Evolutionary conservation across 2,888 invertebrate species (phyloP).

Genomic region (Eristalis tenax): DNA sequence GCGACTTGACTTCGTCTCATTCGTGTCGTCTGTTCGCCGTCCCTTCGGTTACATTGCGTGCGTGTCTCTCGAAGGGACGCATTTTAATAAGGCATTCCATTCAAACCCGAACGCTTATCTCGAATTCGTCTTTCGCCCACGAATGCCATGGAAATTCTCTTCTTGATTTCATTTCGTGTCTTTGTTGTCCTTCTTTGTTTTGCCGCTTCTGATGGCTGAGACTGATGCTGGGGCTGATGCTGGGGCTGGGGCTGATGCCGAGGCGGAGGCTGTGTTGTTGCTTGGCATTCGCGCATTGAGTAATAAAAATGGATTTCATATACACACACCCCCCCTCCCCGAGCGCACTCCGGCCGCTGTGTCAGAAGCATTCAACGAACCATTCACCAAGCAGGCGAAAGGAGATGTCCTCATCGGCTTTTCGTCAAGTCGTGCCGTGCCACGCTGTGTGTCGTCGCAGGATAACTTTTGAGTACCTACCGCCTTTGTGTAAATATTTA

Average conservation of each 20-base stretch:
- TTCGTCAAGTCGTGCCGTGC: not conserved
- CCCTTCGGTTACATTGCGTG: too few relatives aligned
- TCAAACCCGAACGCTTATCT: not conserved
- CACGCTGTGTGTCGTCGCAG: not conserved
- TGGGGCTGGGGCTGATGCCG: too few relatives aligned
- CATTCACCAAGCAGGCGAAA: too few relatives aligned
- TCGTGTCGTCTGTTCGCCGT: too few relatives aligned
- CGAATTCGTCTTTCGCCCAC: not conserved
- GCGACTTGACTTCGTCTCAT: too few relatives aligned
- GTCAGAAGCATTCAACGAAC: not conserved
- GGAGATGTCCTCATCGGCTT: not conserved
- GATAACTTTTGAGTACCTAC: slow-evolving; percentile 37
- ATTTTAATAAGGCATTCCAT: too few relatives aligned
- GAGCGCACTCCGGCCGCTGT: not conserved
- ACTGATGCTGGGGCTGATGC: too few relatives aligned
- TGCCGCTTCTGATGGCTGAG: not conserved
- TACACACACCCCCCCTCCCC: not conserved
- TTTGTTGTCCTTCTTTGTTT: not conserved
- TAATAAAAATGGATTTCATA: slow-evolving; percentile 35
- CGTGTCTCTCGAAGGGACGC: too few relatives aligned
- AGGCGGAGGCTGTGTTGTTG: not conserved
- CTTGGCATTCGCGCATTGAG: slow-evolving; percentile 45
- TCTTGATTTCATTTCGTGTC: not conserved
- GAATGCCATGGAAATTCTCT: slow-evolving; percentile 8
- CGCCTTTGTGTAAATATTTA: slow-evolving; percentile 49